These are phyloP conservation scores for Coturnix japonica DNA, from an alignment of 2,113 vertebrate genomes.

Conservation along the genomic window DNA sequence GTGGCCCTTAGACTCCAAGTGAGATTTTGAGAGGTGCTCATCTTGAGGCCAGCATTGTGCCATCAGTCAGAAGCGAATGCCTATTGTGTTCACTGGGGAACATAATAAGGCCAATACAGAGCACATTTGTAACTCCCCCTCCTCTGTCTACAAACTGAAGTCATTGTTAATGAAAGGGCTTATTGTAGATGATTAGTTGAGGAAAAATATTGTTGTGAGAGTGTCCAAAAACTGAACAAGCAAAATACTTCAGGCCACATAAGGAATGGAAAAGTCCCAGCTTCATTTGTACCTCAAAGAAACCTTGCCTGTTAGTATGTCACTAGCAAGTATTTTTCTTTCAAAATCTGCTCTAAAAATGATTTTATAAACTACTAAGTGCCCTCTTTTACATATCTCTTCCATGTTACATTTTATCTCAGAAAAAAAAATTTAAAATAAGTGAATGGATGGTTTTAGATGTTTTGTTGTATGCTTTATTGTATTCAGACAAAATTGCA, in stretches of 20 bases:
- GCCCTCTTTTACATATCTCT: not conserved
- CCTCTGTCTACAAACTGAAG: not conserved
- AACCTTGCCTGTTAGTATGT: not conserved
- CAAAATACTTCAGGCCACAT: not conserved
- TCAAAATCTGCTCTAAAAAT: not conserved
- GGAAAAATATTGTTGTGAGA: not conserved
- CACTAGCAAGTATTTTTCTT: not conserved
- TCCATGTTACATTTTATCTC: not conserved
- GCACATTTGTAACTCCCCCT: not conserved
- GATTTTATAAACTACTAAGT: not conserved
- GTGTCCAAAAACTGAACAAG: not conserved
- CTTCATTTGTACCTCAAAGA: not conserved
- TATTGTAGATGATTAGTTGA: constrained; percentile 3
- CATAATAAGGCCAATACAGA: constrained; percentile 4
- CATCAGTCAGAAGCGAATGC: not conserved
- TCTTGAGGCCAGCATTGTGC: not conserved
- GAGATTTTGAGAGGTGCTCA: constrained; percentile 17
- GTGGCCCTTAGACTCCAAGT: not conserved
- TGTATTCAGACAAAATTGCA: not conserved
- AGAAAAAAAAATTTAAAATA: not conserved
- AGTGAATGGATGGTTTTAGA: not conserved
- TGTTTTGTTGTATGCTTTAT: not conserved
- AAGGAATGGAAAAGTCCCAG: not conserved
- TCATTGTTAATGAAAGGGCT: constrained; percentile 12
- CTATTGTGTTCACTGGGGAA: constrained; percentile 1